Evolutionary conservation across 1,140 invertebrate genomes (phyloP).

Genomic region (Ylistrum balloti): DNA sequence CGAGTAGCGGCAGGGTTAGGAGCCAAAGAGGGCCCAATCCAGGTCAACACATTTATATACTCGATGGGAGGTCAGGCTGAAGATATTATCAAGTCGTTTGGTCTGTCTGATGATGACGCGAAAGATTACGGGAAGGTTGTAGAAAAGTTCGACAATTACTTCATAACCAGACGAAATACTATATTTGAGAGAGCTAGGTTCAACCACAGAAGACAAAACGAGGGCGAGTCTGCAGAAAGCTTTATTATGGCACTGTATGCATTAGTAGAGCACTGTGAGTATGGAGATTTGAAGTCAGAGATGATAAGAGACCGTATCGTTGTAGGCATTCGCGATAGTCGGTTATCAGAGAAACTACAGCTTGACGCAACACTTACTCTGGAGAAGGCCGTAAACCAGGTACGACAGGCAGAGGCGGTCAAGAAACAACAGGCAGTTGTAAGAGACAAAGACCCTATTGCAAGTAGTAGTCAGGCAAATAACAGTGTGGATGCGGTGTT

Average conservation of each 20-base stretch:
- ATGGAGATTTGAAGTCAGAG: conserved; percentile 36
- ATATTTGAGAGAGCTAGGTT: conserved; percentile 45
- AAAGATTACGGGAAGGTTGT: not conserved
- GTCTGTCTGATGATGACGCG: conserved; percentile 4
- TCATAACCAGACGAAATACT: conserved; percentile 42
- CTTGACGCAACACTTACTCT: conserved; percentile 8
- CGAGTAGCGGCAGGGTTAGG: not conserved
- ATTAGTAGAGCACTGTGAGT: conserved; percentile 43
- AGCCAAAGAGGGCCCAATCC: not conserved
- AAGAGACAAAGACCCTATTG: no score
- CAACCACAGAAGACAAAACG: conserved; percentile 44
- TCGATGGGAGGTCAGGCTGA: conserved; percentile 43
- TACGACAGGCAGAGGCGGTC: conserved; percentile 21
- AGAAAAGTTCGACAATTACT: conserved; percentile 44
- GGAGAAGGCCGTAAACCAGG: conserved; percentile 3
- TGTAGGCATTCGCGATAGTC: conserved; percentile 31
- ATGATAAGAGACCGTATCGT: conserved; percentile 48
- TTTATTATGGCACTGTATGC: conserved; percentile 51
- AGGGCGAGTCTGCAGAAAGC: no score
- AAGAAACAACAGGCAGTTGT: conserved; percentile 43
- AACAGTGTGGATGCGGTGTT: no score
- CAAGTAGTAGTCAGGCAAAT: no score
- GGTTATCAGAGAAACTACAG: conserved; percentile 44
- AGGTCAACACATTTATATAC: conserved; percentile 46
- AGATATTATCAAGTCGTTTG: not conserved